Percentiles rank a stretch among this genome's conserved stretches.
Conservation (phyloP, 2,888 invertebrate species). For the Invenusta paracnida region DNA sequence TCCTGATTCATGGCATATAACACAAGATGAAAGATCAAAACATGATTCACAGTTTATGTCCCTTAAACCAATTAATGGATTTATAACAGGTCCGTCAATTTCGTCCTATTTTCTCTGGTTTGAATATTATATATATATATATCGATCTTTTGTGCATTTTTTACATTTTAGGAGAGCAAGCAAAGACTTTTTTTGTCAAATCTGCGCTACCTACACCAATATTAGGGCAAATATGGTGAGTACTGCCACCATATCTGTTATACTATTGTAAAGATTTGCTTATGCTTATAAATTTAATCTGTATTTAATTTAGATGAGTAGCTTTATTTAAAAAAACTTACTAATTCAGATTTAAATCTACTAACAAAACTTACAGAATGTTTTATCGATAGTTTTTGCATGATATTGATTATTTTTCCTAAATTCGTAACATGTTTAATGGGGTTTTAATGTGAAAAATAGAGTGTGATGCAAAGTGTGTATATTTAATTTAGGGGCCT, state of each 20-base stretch:
- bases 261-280: too few relatives aligned
- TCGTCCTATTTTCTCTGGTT: background rate
- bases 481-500: slow-evolving; percentile 51
- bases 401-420: slow-evolving; percentile 34
- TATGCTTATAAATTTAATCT: too few relatives aligned
- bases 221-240: slow-evolving; percentile 59
- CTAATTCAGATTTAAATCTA: background rate
- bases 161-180: slow-evolving; percentile 55
- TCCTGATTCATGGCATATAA: slow-evolving; percentile 78
- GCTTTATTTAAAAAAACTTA: too few relatives aligned
- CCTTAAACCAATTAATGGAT: slow-evolving; percentile 77
- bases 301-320: too few relatives aligned
- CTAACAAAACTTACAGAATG: background rate
- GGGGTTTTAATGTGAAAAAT: slow-evolving; percentile 29
- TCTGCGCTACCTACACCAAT: slow-evolving; percentile 57
- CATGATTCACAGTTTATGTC: slow-evolving; percentile 86
- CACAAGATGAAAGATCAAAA: slow-evolving; percentile 77
- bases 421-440: background rate
- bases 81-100: slow-evolving; percentile 68
- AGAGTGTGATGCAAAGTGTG: background rate
- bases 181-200: slow-evolving; percentile 58
- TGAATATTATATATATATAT: background rate
- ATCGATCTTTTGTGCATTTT: slow-evolving; percentile 33
- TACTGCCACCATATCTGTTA: too few relatives aligned
- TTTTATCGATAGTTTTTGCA: background rate